Conservation (phyloP, 92 coral and sea anemone genomes). For the Umimayanthus kanabou region DNA sequence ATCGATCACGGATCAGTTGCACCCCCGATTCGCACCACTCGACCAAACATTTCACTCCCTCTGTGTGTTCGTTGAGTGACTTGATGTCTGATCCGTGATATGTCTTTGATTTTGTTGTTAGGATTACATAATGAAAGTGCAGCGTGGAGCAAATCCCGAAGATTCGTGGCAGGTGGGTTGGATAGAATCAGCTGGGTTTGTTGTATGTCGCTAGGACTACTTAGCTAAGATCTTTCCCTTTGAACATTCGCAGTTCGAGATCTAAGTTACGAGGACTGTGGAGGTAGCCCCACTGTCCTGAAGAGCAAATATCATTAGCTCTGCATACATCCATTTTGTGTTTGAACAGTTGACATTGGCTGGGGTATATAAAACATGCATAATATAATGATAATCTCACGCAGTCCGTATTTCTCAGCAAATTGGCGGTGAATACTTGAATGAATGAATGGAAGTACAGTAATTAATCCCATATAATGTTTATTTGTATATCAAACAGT, state of each 20-base stretch:
- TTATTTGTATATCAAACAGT: not conserved
- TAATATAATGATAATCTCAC: not conserved
- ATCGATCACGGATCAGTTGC: no score
- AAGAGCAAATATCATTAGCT: no score
- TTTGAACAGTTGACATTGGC: not conserved
- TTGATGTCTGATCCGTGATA: not conserved
- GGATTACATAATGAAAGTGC: slow-evolving; percentile 95
- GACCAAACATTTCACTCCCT: not conserved
- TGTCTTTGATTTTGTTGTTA: slow-evolving; percentile 37
- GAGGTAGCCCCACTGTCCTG: no score
- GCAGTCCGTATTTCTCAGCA: no score
- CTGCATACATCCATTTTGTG: not conserved
- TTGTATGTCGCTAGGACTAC: no score
- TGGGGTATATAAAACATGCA: not conserved
- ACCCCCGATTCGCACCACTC: no score
- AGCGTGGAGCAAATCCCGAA: slow-evolving; percentile 92
- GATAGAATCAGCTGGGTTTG: not conserved
- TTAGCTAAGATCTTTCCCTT: not conserved
- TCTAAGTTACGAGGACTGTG: no score
- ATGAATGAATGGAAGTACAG: not conserved
- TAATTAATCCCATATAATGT: no score
- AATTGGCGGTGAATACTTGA: no score
- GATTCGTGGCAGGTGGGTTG: slow-evolving; percentile 86
- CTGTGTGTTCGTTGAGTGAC: not conserved
- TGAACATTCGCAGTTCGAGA: not conserved